Conservation (phyloP, 2,888 invertebrate genomes). For the Ceraclea dissimilis region DNA sequence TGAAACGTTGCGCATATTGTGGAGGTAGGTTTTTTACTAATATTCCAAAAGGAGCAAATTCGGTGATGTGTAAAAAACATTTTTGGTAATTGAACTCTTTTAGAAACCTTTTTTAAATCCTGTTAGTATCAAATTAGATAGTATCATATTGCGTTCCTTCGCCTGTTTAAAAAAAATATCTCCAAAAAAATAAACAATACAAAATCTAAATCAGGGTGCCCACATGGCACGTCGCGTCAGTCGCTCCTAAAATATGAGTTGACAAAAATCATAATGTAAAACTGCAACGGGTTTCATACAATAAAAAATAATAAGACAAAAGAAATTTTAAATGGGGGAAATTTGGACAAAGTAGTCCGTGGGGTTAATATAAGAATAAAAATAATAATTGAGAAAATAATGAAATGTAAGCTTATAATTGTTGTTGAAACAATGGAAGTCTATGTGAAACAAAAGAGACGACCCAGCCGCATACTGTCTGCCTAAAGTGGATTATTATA, state of each 20-base stretch:
- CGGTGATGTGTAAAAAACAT: no score
- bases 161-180: neutral
- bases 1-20: no score
- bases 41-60: no score
- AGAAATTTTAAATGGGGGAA: conserved; percentile 12
- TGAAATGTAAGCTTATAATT: conserved; percentile 21
- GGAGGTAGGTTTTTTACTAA: no score
- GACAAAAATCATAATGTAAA: neutral
- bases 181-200: neutral
- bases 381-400: conserved; percentile 10
- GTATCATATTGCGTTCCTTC: no score
- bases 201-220: conserved; percentile 15
- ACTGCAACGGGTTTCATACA: no score
- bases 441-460: conserved; percentile 20
- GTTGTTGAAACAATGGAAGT: conserved; percentile 23
- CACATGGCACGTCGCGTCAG: conserved; percentile 15
- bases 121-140: no score
- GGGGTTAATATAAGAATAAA: neutral
- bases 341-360: conserved; percentile 2
- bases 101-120: no score
- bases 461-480: conserved; percentile 23
- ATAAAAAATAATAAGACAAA: conserved; percentile 17
- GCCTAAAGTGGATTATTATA: conserved; percentile 11
- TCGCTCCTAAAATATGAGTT: neutral
- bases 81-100: no score